Conservation (phyloP, 2,113 vertebrate species). For the Phyllostomus hastatus region DNA sequence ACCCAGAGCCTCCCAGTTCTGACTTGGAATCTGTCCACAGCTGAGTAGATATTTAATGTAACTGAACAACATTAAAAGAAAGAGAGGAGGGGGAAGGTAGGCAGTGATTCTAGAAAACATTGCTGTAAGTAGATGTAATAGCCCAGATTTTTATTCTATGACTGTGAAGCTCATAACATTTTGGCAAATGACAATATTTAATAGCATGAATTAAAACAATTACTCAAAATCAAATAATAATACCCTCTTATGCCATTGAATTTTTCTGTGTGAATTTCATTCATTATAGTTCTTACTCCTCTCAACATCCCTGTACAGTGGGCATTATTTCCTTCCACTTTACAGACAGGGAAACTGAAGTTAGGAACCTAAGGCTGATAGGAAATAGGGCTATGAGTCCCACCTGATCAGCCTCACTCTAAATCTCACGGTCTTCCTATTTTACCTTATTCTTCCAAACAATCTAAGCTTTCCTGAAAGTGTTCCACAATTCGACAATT, state of each 20-base stretch:
- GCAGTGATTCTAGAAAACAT: background rate
- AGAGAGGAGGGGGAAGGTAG: accelerated
- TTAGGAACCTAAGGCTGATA: background rate
- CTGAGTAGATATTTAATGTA: background rate
- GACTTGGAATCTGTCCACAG: background rate
- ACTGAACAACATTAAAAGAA: background rate
- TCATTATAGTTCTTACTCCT: background rate
- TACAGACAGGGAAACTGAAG: background rate
- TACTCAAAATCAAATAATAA: background rate
- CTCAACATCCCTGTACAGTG: background rate
- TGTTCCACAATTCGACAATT: background rate
- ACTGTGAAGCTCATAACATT: background rate
- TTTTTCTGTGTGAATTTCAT: background rate
- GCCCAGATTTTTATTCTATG: background rate
- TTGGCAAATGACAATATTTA: background rate
- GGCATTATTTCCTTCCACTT: background rate
- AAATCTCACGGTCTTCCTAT: background rate
- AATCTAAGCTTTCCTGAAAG: background rate
- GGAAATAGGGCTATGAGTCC: background rate
- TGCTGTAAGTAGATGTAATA: background rate
- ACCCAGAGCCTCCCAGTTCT: background rate
- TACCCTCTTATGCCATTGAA: background rate
- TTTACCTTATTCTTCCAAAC: background rate
- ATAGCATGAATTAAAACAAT: background rate
- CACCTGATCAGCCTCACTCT: background rate